Percentiles rank a stretch among this genome's conserved stretches.
phyloP scores from a whole-genome alignment of 2,888 invertebrate genomes.

The Lepidochitona cinerea region DNA sequence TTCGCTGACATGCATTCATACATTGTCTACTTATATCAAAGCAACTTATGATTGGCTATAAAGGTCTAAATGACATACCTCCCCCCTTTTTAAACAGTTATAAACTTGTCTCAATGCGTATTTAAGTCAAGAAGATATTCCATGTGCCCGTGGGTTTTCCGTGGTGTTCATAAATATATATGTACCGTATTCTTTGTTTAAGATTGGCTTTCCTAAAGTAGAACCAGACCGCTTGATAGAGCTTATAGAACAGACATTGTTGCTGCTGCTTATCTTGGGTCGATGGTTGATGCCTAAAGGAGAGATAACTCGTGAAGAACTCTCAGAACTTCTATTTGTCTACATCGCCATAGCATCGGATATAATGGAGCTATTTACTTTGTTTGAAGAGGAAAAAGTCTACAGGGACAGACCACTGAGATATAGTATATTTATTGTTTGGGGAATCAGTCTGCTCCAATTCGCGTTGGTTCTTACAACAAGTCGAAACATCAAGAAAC shows the following conservation, averaged over 20 bases:
- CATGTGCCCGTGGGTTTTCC: too few species aligned
- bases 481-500: conserved; percentile 38
- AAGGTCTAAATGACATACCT: too few species aligned
- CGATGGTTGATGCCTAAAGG: conserved; percentile 64
- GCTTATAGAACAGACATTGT: conserved; percentile 56
- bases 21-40: too few species aligned
- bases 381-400: conserved; percentile 54
- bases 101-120: too few species aligned
- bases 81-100: too few species aligned
- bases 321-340: conserved; percentile 70
- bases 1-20: too few species aligned
- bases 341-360: conserved; percentile 69
- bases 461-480: conserved; percentile 67
- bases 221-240: too few species aligned
- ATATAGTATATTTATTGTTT: conserved; percentile 59
- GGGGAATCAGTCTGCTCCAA: conserved; percentile 67
- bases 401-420: conserved; percentile 52
- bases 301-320: conserved; percentile 65
- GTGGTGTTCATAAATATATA: too few species aligned
- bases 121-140: too few species aligned
- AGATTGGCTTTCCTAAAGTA: background rate
- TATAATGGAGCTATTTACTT: conserved; percentile 57
- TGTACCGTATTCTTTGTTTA: too few species aligned
- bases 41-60: too few species aligned
- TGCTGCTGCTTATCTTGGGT: conserved; percentile 56